A percentile compares a stretch with the other conserved stretches of the same genome.
phyloP scores from a whole-genome alignment of 1,140 invertebrate species.

The Aphis gossypii region DNA sequence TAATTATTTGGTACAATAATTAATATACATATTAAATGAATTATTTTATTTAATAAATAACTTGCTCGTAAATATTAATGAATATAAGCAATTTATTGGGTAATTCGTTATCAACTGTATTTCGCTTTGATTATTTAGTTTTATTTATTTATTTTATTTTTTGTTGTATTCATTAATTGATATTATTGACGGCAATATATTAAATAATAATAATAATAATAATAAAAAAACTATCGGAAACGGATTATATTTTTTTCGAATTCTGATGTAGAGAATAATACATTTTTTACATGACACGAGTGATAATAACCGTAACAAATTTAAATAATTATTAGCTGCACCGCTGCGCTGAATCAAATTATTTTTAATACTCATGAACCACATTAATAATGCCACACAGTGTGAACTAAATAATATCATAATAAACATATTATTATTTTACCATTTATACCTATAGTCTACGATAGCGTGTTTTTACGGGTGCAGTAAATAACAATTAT shows the following conservation, averaged over 20 bases:
- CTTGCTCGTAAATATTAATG: neutral
- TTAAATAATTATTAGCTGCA: constrained; percentile 5
- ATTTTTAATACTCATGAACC: neutral
- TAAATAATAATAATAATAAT: neutral
- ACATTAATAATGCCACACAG: neutral
- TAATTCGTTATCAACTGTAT: neutral
- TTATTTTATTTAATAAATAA: neutral
- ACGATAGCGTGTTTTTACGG: neutral
- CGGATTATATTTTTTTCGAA: neutral
- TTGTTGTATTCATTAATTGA: neutral
- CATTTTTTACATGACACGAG: neutral
- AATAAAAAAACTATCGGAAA: neutral
- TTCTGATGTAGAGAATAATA: neutral
- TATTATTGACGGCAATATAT: neutral
- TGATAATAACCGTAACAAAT: neutral
- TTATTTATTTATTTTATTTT: neutral
- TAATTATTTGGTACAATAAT: neutral
- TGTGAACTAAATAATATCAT: neutral
- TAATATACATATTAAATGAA: neutral
- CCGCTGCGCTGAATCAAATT: neutral
- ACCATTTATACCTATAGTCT: neutral
- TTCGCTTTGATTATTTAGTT: neutral
- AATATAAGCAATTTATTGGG: neutral
- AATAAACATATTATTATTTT: neutral
- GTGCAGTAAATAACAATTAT: neutral